Evolutionary conservation across 2,113 vertebrate genomes (phyloP), one percentile per base, ranked within the genome.

Genomic region (Mystacornis crossleyi): DNA sequence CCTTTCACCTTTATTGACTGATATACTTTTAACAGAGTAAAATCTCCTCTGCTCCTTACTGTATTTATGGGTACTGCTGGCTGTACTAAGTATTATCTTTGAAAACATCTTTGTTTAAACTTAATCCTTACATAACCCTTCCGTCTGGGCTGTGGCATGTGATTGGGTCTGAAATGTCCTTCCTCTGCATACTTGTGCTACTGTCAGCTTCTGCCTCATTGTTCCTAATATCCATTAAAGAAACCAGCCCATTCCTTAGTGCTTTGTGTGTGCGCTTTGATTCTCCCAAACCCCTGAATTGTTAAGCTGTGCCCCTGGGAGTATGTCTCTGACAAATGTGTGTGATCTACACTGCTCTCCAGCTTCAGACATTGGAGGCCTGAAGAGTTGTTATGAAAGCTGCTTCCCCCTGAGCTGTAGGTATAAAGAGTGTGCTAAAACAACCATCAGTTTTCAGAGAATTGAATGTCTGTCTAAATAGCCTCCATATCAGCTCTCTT

Each of bases 81-180:
- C 38, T 83, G 5, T 74, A 36, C 53, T 67, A 77, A 83, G 82
- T 84, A 67, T 48, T 94, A 33, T 84, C 65, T 93, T 74, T 64
- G 80, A 74, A 94, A 96, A 85, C 57, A 89, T 95, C 79, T 75
- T 53, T 86, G 18, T 93, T 90, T 89, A 80, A 86, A 90, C 64
- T 77, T 83, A 47, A 50, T 79, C 65, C 25, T 87, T n/a, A 45
- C 9, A 11, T 87, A 96, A 79, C 53, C 48, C 23, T 92, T 74
- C 54, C 60, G 47, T 48, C 38, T 50, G 29, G 79, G 45, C 62
- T 90, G 54, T 25, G 40, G 33, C 34, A 15, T 57, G 23, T 81
- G 80, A 78, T 58, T 1, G 6, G 23, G 26, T 62, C 26, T 65
- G 64, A 90, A 90, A 54, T 29, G 24, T 62, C 61, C 42, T 73